Base-by-base conservation (phyloP, 2,113 vertebrate genomes). In the Salvelinus fontinalis region DNA sequence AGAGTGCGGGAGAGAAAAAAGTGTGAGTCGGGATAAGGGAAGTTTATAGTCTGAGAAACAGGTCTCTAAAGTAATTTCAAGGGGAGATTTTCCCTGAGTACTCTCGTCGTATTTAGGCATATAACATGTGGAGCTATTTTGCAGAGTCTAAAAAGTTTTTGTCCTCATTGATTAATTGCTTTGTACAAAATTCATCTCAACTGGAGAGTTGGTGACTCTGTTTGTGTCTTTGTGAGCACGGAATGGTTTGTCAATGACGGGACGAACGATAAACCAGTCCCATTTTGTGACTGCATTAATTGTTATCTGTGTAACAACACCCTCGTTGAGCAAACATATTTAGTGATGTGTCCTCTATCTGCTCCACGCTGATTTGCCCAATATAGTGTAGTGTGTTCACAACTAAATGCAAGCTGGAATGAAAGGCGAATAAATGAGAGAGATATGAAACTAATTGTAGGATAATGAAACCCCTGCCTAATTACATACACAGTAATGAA, bases 321-420 rank as follows among this genome's bases (percentile, higher is more conserved):
- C 74, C 75, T 69, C 67, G 48, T 74, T 88, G 73, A 76, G 83
- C 86, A 92, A 90, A 91, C 87, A 90, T 80, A 84, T 87, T 88
- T 81, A 82, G 73, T 68, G n/a, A 70, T 29, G 70, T 80, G 60
- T 74, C 85, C 75, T 81, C 68, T 86, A 84, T 91, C 88, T 87
- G 83, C 39, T 84, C 76, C 59, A 73, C 39, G 78, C 81, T 80
- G 83, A 88, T 84, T 82, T 26, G 48, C 71, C 81, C 75, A 74
- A 72, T 71, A 80, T 79, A 68, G 80, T 89, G 86, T 81, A 67
- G 73, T 79, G 69, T 76, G 83, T 48, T 24, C 20, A 49, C 80
- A 90, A 54, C 62, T 71, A 75, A 90, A 90, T 83, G 89, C 54
- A 79, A 69, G 68, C 76, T 75, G 84, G 81, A 88, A 89, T 87